These are phyloP conservation scores for Chelon labrosus DNA, from an alignment of 2,797 vertebrate species.

Conservation along the genomic window DNA sequence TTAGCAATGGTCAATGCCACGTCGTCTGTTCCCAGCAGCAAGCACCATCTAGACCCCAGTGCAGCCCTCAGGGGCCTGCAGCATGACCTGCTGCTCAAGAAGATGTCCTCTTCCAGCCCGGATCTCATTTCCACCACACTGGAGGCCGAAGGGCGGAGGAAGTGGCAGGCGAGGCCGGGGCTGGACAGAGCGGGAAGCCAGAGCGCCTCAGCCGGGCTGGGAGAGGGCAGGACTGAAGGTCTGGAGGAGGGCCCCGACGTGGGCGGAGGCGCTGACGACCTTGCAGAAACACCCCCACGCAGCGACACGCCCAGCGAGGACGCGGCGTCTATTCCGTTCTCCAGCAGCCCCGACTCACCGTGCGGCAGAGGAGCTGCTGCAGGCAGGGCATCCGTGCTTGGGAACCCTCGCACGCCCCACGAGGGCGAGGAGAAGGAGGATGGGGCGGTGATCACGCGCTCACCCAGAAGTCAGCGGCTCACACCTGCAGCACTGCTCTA, in stretches of 20 bases:
- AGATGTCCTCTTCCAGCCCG: slow-evolving; percentile 94
- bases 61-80: slow-evolving; percentile 87
- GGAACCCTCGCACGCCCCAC: slow-evolving; percentile 75
- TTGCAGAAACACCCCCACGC: slow-evolving; percentile 84
- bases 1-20: slow-evolving; percentile 77
- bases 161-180: slow-evolving; percentile 72
- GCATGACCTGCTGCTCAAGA: slow-evolving; percentile 90
- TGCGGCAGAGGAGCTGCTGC: slow-evolving; percentile 84
- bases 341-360: slow-evolving; percentile 92
- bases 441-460: slow-evolving; percentile 82
- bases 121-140: slow-evolving; percentile 93
- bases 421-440: slow-evolving; percentile 87
- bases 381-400: slow-evolving; percentile 76
- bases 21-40: slow-evolving; percentile 79
- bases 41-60: slow-evolving; percentile 81
- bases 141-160: slow-evolving; percentile 83
- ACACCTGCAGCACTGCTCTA: slow-evolving; percentile 94
- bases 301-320: slow-evolving; percentile 92
- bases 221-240: slow-evolving; percentile 65
- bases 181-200: slow-evolving; percentile 82
- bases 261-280: slow-evolving; percentile 74
- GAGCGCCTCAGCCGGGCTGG: slow-evolving; percentile 83
- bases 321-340: slow-evolving; percentile 89
- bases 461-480: slow-evolving; percentile 87
- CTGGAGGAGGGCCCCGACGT: slow-evolving; percentile 58